Conservation (phyloP, 2,113 vertebrate genomes). For the Butorides virescens region DNA sequence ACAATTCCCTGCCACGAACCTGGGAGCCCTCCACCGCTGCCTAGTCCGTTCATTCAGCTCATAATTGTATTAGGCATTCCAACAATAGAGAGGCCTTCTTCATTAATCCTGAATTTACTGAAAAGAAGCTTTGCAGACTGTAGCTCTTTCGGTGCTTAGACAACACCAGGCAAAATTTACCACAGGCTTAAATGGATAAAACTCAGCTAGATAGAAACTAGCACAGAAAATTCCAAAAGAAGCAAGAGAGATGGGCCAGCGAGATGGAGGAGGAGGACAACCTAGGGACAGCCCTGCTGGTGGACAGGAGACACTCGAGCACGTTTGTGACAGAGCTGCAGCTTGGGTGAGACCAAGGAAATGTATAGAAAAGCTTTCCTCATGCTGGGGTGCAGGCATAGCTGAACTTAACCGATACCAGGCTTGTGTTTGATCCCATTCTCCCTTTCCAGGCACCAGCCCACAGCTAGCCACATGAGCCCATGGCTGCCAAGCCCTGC, state of each 20-base stretch:
- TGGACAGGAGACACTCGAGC: fast-evolving
- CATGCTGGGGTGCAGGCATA: fast-evolving
- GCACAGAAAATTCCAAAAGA: not conserved
- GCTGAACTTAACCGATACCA: not conserved
- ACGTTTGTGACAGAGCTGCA: not conserved
- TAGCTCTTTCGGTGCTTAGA: not conserved
- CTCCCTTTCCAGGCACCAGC: not conserved
- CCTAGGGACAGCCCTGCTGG: not conserved
- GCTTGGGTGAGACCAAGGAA: not conserved
- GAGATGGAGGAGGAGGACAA: not conserved
- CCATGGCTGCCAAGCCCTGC: not conserved
- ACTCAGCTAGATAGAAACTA: not conserved
- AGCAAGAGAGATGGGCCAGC: not conserved
- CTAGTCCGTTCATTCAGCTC: conserved; percentile 51
- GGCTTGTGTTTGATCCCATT: not conserved
- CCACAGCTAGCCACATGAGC: not conserved
- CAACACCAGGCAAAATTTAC: conserved; percentile 45
- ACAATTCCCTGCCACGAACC: conserved; percentile 54
- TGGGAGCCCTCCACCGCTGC: conserved; percentile 49
- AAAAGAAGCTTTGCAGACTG: conserved; percentile 54
- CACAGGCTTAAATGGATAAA: not conserved
- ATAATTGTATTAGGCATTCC: conserved; percentile 68
- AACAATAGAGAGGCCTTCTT: conserved; percentile 63
- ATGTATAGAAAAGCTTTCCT: not conserved
- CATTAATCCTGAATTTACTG: conserved; percentile 67